Percentiles rank a stretch among this genome's conserved stretches.
phyloP scores from a whole-genome alignment of 2,797 vertebrate genomes.

The Sciurus carolinensis region DNA sequence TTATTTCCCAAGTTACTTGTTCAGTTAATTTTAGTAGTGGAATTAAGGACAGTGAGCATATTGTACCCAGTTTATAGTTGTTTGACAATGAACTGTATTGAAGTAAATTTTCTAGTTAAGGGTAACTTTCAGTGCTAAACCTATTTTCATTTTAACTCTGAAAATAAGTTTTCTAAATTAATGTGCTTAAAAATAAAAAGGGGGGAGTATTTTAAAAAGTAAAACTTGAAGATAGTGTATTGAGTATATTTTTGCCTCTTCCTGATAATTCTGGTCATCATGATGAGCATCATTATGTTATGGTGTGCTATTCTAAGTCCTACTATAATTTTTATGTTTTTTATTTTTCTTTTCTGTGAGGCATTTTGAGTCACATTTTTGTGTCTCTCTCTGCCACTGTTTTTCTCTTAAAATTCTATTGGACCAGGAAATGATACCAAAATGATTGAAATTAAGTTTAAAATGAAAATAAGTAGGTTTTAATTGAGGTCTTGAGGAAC shows the following conservation, averaged over 20 bases:
- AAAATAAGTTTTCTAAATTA: slow-evolving; percentile 2
- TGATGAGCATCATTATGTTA: neutral
- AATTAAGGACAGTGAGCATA: neutral
- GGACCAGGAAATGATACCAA: slow-evolving; percentile 16
- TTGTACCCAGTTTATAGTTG: slow-evolving; percentile 25
- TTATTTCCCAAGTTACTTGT: slow-evolving; percentile 52
- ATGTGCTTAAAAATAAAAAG: neutral
- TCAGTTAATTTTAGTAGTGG: slow-evolving; percentile 62
- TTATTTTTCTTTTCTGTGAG: neutral
- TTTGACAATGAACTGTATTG: neutral
- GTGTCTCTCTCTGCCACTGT: neutral
- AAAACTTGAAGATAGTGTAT: neutral
- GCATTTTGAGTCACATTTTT: neutral
- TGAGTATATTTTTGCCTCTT: slow-evolving; percentile 36
- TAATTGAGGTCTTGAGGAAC: slow-evolving; percentile 54
- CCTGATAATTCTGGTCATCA: neutral
- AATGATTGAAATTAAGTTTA: slow-evolving; percentile 60
- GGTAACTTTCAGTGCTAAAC: neutral
- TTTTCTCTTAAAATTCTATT: slow-evolving; percentile 63
- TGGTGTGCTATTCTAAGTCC: neutral
- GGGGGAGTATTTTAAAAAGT: slow-evolving; percentile 34
- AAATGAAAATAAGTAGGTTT: slow-evolving; percentile 68
- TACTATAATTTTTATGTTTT: neutral
- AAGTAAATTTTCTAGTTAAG: slow-evolving; percentile 19
- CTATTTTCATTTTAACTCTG: slow-evolving; percentile 43